Evolutionary conservation across 2,888 invertebrate species (phyloP).

Genomic region (Chouioia cunea): DNA sequence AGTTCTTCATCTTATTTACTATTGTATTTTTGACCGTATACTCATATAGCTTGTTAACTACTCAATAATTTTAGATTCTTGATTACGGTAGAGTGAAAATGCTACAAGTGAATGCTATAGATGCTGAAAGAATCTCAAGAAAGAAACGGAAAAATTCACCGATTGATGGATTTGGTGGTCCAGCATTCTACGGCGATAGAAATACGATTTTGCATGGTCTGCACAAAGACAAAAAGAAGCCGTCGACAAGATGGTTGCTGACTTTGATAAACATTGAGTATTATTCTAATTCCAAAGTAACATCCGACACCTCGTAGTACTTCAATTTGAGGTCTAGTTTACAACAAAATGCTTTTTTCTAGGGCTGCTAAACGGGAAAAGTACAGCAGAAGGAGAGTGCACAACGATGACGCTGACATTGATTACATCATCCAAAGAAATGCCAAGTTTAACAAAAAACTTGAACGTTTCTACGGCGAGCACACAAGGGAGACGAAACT

Average conservation of each 20-base stretch:
- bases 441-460: constrained; percentile 97
- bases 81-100: too few species aligned
- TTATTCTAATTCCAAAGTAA: not conserved
- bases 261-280: constrained; percentile 87
- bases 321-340: not conserved
- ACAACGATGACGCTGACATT: constrained; percentile 98
- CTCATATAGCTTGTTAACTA: too few species aligned
- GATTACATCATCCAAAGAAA: constrained; percentile 99
- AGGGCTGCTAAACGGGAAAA: constrained; percentile 92
- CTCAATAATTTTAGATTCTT: too few species aligned
- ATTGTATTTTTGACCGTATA: too few species aligned
- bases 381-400: constrained; percentile 93
- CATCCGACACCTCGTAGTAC: not conserved
- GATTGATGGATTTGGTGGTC: constrained; percentile 94
- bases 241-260: constrained; percentile 93
- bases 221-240: constrained; percentile 90
- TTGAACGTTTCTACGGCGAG: constrained; percentile 96
- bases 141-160: too few species aligned
- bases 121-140: too few species aligned
- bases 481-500: constrained; percentile 99
- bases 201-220: constrained; percentile 92
- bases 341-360: constrained; percentile 47
- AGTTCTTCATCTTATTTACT: too few species aligned
- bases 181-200: constrained; percentile 93
- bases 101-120: too few species aligned